These are phyloP conservation scores for Bibio marci DNA, from an alignment of 2,888 invertebrate species.

Conservation along the genomic window DNA sequence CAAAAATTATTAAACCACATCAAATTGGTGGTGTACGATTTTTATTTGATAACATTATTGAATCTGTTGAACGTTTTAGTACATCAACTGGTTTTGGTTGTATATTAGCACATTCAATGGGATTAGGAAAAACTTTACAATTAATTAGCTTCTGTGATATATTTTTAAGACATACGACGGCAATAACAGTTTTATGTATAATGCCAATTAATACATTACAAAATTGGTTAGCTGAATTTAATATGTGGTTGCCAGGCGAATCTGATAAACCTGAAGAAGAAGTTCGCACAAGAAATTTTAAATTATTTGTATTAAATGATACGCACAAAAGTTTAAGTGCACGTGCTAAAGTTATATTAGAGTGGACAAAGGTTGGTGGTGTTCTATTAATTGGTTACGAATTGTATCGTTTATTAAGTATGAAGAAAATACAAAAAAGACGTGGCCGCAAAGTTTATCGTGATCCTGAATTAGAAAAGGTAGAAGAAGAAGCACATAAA, in stretches of 20 bases:
- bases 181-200: constrained; percentile 82
- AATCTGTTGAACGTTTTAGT: constrained; percentile 75
- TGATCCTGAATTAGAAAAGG: constrained; percentile 30
- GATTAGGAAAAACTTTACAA: constrained; percentile 94
- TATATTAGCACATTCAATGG: constrained; percentile 98
- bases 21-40: constrained; percentile 94
- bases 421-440: constrained; percentile 52
- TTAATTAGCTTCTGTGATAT: constrained; percentile 94
- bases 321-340: constrained; percentile 81
- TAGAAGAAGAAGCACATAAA: constrained; percentile 40
- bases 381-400: constrained; percentile 95
- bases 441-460: constrained; percentile 16
- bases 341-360: constrained; percentile 67
- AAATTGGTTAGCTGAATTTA: constrained; percentile 94
- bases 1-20: constrained; percentile 85
- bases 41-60: constrained; percentile 91
- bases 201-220: constrained; percentile 98
- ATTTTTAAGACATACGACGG: constrained; percentile 76
- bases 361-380: constrained; percentile 79
- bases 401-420: constrained; percentile 75
- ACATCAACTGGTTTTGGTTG: constrained; percentile 89
- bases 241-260: constrained; percentile 86
- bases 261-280: constrained; percentile 41
- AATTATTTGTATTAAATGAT: constrained; percentile 82
- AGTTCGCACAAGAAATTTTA: constrained; percentile 66